Base-by-base conservation (phyloP, 2,113 vertebrate genomes). In the Mormyrus lacerda region DNA sequence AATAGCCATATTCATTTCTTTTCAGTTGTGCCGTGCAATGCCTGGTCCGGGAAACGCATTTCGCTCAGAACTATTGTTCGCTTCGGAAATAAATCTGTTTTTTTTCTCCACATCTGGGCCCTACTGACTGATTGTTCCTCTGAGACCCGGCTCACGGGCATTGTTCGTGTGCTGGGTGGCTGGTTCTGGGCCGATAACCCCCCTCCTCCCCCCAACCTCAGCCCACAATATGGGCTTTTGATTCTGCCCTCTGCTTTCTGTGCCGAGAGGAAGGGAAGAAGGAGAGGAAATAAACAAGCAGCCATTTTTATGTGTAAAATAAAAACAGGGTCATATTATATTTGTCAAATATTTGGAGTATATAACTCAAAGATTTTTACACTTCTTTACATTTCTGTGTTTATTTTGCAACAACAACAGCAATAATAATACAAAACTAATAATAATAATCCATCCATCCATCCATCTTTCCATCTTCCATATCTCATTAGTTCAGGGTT, bases 1-100 rank as follows among this genome's bases (percentile, higher is more conserved):
- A 90, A 82, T 88, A 86, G 69, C 69, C 42, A 73, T 76, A 83
- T 87, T 87, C 89, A 87, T 76, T 87, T 42, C 85, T 73, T 51
- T 73, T 76, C 85, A 73, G 35, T 17, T 39, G 61, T 55, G 44
- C 85, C 35, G 69, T 35, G 45, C 61, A 13, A 15, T 31, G 61
- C 55, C 47, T 42, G 73, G 35, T 50, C 86, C 31, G 50, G 86
- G 65, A 73, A 88, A 79, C 27, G 10, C 69, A 53, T 90, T 88
- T 82, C 7, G 45, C 86, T 87, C 61, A 27, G 39, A n/a, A 83
- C 48, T 13, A 58, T 55, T 73, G 69, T 82, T 87, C 51, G 39
- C 39, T 55, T 79, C 7, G 73, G 89, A 42, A 42, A 31, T 83
- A 58, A 88, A 88, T 79, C 86, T 50, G 5, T 50, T 48, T 50